Base-by-base conservation (phyloP, 2,797 vertebrate species). In the Euthynnus affinis region DNA sequence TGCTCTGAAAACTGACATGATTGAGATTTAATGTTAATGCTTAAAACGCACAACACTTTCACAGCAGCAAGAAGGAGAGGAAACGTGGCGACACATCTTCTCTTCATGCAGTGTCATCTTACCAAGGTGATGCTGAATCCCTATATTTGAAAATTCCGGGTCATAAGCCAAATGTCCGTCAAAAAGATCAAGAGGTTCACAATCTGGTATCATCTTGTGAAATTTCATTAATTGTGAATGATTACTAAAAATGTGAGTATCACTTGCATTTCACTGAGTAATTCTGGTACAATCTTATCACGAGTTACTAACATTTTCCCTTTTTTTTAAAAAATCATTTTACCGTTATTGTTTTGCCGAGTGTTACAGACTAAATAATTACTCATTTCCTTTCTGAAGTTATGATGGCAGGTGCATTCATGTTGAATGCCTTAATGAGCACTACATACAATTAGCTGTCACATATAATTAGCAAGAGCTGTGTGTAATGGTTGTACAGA, bases 1-100 rank as follows among this genome's bases (percentile, higher is more conserved):
- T 0, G 98, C 98, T 91, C 98, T 96, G 92, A 99, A 99, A 76
- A 99, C 98, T 99, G 92, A 82, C 71, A 91, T 9, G 55, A 52
- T 69, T 25, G 9, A 56, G 29, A 46, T 64, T 76, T 29, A 46
- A 70, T 2, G 46, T 34, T 34, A 60, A 18, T 4, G 20, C 51
- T 6, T 37, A 1, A 1, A 18, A 58, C 5, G 15, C 14, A 49
- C 17, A 1, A 8, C 61, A 65, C 0, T 0, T 14, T 53, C 52
- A 48, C 17, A 18, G 17, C 44, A 48, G 17, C 15, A 18, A 48
- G 14, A 2, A 29, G 7, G 1, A 13, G 29, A 12, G 23, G 8
- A 49, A 25, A 42, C 29, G 17, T 23, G 1, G 13, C 12, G 17
- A 59, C 5, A 61, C 20, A 23, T 73, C 23, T 27, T 22, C 0